These are phyloP conservation scores for Melanotaenia maccullochi DNA, from an alignment of 2,797 vertebrate genomes.

Conservation along the genomic window DNA sequence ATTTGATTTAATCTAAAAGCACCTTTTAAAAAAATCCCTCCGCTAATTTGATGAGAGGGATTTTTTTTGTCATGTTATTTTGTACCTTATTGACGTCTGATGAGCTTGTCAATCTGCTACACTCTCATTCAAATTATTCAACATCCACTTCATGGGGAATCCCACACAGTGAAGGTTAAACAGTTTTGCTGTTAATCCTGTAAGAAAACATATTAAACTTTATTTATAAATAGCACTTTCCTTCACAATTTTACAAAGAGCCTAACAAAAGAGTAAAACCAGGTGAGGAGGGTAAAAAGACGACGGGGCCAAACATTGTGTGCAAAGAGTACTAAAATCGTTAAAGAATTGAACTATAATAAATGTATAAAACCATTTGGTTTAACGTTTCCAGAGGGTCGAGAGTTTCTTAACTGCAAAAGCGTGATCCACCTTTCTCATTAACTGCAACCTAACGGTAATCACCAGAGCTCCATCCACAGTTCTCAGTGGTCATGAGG, in stretches of 20 bases:
- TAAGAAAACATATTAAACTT: background rate
- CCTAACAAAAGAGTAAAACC: background rate
- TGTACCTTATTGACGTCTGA: background rate
- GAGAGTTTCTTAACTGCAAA: background rate
- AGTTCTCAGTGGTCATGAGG: background rate
- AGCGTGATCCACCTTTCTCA: background rate
- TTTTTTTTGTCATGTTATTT: background rate
- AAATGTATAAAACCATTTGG: background rate
- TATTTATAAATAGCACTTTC: background rate
- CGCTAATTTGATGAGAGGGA: too few species aligned
- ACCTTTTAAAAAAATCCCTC: background rate
- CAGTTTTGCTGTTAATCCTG: background rate
- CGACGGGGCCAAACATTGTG: background rate
- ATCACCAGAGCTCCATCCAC: background rate
- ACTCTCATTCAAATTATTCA: background rate
- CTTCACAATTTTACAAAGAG: background rate
- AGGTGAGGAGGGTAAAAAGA: background rate
- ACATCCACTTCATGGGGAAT: background rate
- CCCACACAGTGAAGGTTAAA: background rate
- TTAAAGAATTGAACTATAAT: background rate
- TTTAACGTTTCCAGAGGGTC: background rate
- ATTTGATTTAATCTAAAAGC: slow-evolving; percentile 5
- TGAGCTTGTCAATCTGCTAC: too few species aligned
- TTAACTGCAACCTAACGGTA: background rate
- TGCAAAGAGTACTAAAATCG: background rate